phyloP scores from a whole-genome alignment of 2,113 vertebrate genomes.

The Emydocephalus ijimae region DNA sequence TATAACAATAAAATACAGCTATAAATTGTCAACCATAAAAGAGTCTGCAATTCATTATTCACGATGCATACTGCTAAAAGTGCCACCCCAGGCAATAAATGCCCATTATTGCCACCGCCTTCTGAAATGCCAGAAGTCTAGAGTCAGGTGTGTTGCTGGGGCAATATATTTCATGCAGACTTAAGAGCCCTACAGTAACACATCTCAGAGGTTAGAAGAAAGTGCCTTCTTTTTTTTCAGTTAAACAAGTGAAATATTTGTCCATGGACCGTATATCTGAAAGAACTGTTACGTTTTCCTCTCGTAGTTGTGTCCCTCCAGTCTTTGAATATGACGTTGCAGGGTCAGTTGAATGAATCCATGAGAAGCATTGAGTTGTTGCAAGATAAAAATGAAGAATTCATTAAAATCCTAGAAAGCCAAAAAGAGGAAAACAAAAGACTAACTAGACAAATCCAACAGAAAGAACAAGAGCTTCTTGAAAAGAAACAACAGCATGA shows the following conservation, averaged over 20 bases:
- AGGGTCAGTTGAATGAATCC: constrained; percentile 74
- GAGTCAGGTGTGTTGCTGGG: background rate
- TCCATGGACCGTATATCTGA: background rate
- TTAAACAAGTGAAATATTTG: constrained; percentile 9
- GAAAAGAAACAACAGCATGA: constrained; percentile 73
- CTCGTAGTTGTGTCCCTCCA: constrained; percentile 73
- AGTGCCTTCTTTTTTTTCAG: background rate
- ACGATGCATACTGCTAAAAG: background rate
- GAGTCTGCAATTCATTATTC: background rate
- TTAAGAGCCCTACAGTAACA: background rate
- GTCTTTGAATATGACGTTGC: constrained; percentile 75
- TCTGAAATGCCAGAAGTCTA: background rate
- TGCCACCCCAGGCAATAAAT: background rate
- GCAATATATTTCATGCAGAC: background rate
- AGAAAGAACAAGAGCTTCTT: constrained; percentile 72
- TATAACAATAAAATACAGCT: background rate
- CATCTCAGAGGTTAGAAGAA: background rate
- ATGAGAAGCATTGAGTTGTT: constrained; percentile 73
- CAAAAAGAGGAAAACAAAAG: constrained; percentile 73
- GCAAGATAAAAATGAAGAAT: constrained; percentile 76
- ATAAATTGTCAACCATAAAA: background rate
- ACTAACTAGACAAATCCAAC: constrained; percentile 64
- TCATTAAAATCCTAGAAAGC: constrained; percentile 70
- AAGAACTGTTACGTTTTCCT: constrained; percentile 30
- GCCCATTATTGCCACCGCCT: background rate